Percentiles rank a stretch among this genome's conserved stretches.
phyloP scores from a whole-genome alignment of 2,797 vertebrate species.

The Sandelia bainsii region DNA sequence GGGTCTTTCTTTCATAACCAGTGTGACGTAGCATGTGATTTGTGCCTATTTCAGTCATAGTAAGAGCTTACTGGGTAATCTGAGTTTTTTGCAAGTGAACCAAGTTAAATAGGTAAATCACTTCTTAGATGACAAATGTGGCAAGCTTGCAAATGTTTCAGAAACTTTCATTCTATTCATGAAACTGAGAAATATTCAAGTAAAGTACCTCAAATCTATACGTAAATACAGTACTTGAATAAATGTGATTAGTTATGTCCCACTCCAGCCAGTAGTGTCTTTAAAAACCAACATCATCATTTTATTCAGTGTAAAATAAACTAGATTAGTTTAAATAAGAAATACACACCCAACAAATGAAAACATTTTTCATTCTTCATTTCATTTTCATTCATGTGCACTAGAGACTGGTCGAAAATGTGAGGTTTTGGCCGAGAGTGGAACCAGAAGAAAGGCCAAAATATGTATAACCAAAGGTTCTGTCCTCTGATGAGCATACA shows the following conservation, averaged over 20 bases:
- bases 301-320: too few species aligned
- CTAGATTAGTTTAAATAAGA: too few species aligned
- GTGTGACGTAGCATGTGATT: slow-evolving; percentile 62
- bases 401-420: too few species aligned
- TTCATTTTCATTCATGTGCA: too few species aligned
- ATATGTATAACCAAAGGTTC: neutral
- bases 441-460: neutral
- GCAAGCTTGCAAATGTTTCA: neutral
- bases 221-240: too few species aligned
- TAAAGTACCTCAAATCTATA: too few species aligned
- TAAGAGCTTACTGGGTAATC: slow-evolving; percentile 31
- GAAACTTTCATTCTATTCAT: neutral
- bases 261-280: too few species aligned
- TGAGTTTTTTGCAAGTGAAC: slow-evolving; percentile 45
- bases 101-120: neutral
- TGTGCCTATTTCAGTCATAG: slow-evolving; percentile 24
- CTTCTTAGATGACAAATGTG: neutral
- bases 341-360: too few species aligned
- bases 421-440: neutral
- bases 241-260: too few species aligned
- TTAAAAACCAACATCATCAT: too few species aligned
- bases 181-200: too few species aligned
- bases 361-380: too few species aligned
- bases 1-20: slow-evolving; percentile 64
- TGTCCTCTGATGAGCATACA: neutral